Percentiles rank a stretch among this genome's conserved stretches.
These are phyloP conservation scores for silkworm (Bombyx mori) DNA, from an alignment of 1,140 invertebrate species.

Conservation along the genomic window ASM3026992v2 NC_085107.1:7611001-7611500, in stretches of 20 bases:
- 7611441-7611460: conserved; percentile 94
- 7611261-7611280: neutral
- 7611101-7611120: no score
- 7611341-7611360: conserved; percentile 79
- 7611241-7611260: neutral
- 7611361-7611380: conserved; percentile 75
- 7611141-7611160: no score
- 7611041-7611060: no score
- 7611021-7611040: no score
- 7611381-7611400: conserved; percentile 90
- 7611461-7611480: conserved; percentile 3
- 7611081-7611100: no score
- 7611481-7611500: neutral
- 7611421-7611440: conserved; percentile 93
- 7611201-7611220: no score
- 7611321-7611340: conserved; percentile 82
- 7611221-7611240: neutral
- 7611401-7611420: conserved; percentile 90
- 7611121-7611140: no score
- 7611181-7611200: no score
- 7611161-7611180: neutral
- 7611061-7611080: no score
- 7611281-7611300: neutral
- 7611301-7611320: neutral
- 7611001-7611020: no score